Evolutionary conservation across 2,113 vertebrate genomes (phyloP).

Genomic region (Rhagologus leucostigma): DNA sequence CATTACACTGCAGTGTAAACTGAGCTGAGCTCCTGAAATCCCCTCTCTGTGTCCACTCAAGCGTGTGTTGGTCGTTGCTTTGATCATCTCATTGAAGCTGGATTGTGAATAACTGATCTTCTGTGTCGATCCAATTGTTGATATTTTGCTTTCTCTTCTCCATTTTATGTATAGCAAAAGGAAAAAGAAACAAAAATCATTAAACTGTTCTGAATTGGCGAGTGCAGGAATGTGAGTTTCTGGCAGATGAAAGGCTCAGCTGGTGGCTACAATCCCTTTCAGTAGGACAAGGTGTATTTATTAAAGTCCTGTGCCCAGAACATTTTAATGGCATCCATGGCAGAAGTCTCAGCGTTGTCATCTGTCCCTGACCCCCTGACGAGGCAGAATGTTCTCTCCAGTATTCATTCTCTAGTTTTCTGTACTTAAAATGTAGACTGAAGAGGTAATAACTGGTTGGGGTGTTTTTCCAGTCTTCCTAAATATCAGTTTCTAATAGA

Average conservation of each 20-base stretch:
- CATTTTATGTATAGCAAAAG: constrained; percentile 48
- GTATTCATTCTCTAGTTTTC: constrained; percentile 56
- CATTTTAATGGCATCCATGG: constrained; percentile 17
- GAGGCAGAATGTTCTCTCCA: constrained; percentile 67
- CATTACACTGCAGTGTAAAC: constrained; percentile 32
- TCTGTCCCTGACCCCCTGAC: constrained; percentile 29
- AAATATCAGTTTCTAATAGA: constrained; percentile 75
- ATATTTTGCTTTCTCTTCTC: constrained; percentile 52
- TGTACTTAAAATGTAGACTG: constrained; percentile 57
- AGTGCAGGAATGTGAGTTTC: constrained; percentile 53
- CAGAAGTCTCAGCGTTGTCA: constrained; percentile 23
- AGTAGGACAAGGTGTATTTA: not conserved
- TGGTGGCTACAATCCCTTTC: constrained; percentile 3
- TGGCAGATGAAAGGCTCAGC: not conserved
- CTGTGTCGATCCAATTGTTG: constrained; percentile 37
- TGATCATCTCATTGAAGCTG: constrained; percentile 29
- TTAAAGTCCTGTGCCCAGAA: not conserved
- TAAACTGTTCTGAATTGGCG: constrained; percentile 62
- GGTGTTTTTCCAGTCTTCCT: constrained; percentile 75
- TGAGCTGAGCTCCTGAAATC: constrained; percentile 21
- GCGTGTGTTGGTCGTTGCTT: constrained; percentile 41
- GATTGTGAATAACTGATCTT: constrained; percentile 50
- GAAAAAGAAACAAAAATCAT: constrained; percentile 22
- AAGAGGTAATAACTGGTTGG: constrained; percentile 68
- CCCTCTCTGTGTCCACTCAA: constrained; percentile 26